Evolutionary conservation across 2,797 vertebrate genomes (phyloP), one percentile per base, ranked within the genome.

Genomic region (Gymnopithys bicolor): DNA sequence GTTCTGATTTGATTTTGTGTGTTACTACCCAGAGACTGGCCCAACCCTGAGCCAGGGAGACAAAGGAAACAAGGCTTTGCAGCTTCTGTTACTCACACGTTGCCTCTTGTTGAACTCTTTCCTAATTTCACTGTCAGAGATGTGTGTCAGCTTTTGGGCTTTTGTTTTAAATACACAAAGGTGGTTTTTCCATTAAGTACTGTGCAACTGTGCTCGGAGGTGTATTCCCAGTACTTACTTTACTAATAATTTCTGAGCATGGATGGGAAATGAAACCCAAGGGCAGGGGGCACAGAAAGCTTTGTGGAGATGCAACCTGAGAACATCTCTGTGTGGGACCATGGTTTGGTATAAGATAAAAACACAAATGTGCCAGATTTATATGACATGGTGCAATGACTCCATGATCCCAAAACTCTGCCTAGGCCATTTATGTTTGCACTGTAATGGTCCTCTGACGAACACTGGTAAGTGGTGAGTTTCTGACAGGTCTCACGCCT

Each of bases 11-110:
- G 45, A 52, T 19, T 78, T 82, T 32, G 6, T 74, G 49, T 30
- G 19, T 64, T 89, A 17, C 43, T 93, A 46, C 52, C 53, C 60
- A 46, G 71, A 79, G 49, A 67, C 19, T 33, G 35, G 32, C 93
- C 91, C 89, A 92, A 17, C 93, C 92, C 87, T 87, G 84, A 83
- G 41, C 52, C 46, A 83, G 22, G 52, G 33, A 93, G 91, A 84
- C 95, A 95, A 94, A 93, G 84, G 82, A 93, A 96, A 87, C 84
- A 93, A 85, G 37, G 33, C 43, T 84, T 68, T 90, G 63, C 28
- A 89, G 63, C 41, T 85, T 83, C 93, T 77, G 56, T 23, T 80
- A n/a, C 63, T 89, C 66, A 66, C 27, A 63, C 32, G 15, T 59
- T 24, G 37, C 33, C 87, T 80, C 56, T 66, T 45, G 11, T 37